A percentile compares a stretch with the other conserved stretches of the same genome.
Conservation (phyloP, 2,113 vertebrate species). For the Amia ocellicauda region DNA sequence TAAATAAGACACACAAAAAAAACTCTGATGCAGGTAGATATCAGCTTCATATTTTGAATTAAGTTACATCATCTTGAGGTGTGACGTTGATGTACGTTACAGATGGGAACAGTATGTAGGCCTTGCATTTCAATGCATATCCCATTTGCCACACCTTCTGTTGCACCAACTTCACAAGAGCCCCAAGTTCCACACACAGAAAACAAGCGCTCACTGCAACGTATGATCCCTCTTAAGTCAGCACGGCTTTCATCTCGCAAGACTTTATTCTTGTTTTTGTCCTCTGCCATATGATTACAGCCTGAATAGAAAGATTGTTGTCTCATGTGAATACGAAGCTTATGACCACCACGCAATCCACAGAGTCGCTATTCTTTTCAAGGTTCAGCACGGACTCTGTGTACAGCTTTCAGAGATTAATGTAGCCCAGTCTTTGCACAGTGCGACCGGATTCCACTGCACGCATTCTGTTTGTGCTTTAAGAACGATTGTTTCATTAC, state of each 20-base stretch:
- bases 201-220: slow-evolving; percentile 15
- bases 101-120: too few relatives aligned
- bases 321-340: slow-evolving; percentile 26
- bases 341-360: slow-evolving; percentile 33
- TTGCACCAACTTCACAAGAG: too few relatives aligned
- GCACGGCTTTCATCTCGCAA: slow-evolving; percentile 37
- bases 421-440: slow-evolving; percentile 32
- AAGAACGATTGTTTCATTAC: slow-evolving; percentile 37
- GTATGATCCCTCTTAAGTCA: slow-evolving; percentile 38
- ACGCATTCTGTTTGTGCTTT: slow-evolving; percentile 37
- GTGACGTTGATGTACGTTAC: too few relatives aligned
- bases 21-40: too few relatives aligned
- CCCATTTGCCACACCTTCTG: too few relatives aligned
- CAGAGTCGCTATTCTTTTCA: slow-evolving; percentile 37
- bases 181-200: slow-evolving; percentile 19
- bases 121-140: too few relatives aligned
- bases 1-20: too few relatives aligned
- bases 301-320: slow-evolving; percentile 20
- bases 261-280: slow-evolving; percentile 45
- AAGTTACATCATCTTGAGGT: too few relatives aligned
- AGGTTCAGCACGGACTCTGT: slow-evolving; percentile 31
- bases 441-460: slow-evolving; percentile 48
- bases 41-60: too few relatives aligned
- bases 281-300: slow-evolving; percentile 41
- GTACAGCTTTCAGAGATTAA: slow-evolving; percentile 31